Evolutionary conservation across 2,113 vertebrate genomes (phyloP).

Genomic region (Mionectes macconnelli): DNA sequence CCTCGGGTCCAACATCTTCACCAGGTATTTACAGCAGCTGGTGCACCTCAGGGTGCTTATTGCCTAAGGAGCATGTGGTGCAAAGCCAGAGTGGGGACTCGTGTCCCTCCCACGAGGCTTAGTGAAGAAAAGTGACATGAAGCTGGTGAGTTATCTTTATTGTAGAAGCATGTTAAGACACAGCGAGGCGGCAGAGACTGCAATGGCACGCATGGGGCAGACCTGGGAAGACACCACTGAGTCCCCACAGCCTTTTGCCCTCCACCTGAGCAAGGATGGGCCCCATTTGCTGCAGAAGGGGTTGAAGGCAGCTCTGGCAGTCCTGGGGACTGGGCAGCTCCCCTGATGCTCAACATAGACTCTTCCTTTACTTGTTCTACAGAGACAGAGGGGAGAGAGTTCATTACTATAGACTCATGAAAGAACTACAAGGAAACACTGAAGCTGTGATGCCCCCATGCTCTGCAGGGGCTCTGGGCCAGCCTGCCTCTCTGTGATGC

Average conservation of each 20-base stretch:
- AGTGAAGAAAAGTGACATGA: conserved; percentile 47
- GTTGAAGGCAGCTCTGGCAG: conserved; percentile 17
- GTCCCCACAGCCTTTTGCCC: background rate
- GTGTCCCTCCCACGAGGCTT: background rate
- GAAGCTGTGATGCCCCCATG: background rate
- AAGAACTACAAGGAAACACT: background rate
- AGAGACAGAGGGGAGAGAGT: background rate
- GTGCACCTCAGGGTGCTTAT: background rate
- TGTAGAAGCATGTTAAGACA: conserved; percentile 33
- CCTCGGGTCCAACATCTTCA: background rate
- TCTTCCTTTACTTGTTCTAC: conserved; percentile 33
- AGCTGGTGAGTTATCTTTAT: conserved; percentile 56
- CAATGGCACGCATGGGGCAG: background rate
- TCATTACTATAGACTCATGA: background rate
- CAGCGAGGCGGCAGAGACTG: background rate
- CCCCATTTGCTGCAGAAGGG: background rate
- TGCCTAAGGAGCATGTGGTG: accelerated
- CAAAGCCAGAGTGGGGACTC: background rate
- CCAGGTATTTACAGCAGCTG: background rate
- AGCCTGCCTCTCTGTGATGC: background rate
- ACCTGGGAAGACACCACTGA: background rate
- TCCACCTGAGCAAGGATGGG: background rate
- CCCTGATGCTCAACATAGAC: background rate
- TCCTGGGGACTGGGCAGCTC: background rate
- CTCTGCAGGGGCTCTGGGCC: background rate